Evolutionary conservation across 92 coral and sea anemone genomes (phyloP), one percentile per base, ranked within the genome.

Genomic region (Scolanthus callimorphus): DNA sequence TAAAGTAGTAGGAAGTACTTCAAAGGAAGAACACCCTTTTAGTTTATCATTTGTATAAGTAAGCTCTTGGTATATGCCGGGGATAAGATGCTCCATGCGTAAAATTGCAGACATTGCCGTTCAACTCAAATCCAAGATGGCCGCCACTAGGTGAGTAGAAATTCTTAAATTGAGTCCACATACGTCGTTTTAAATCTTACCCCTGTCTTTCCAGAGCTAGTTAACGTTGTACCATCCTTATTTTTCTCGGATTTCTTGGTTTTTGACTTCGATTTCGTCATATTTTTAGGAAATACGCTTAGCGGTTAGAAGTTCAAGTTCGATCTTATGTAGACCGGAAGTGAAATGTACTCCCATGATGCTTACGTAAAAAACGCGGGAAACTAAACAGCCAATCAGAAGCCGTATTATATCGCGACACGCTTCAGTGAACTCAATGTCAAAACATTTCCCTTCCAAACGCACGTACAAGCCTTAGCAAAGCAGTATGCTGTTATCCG

Each of bases 241-340:
- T 70, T 74, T 63, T 65, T 73, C 37, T 81, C 88, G 45, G 61
- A 31, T 74, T 92, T 92, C 73, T 88, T 92, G 55, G 79, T 62
- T 68, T 92, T 92, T 11, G 95, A 83, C 62, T 92, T 92, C 1
- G 98, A 83, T 68, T 92, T 92, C 17, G 96, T 92, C 98, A 92
- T 92, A 12, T 34, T 78, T n/a, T 49, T 11, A 34, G 41, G 41
- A 34, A 34, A 34, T 34, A 15, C 41, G 41, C 6, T 15, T 34
- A 34, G 41, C 6, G 41, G 15, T 15, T 6, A 6, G 15, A 6
- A 34, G 41, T 34, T 34, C 41, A 34, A 34, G 41, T 34, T 34
- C 41, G 15, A n/a, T n/a, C 41, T 34, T 34, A 34, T 6, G 15
- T 34, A 6, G 6, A 15, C 41, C 41, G 41, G 41, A 34, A 34